Evolutionary conservation across 2,113 vertebrate species (phyloP), one percentile per base, ranked within the genome.

Genomic region (Donacobius atricapilla): DNA sequence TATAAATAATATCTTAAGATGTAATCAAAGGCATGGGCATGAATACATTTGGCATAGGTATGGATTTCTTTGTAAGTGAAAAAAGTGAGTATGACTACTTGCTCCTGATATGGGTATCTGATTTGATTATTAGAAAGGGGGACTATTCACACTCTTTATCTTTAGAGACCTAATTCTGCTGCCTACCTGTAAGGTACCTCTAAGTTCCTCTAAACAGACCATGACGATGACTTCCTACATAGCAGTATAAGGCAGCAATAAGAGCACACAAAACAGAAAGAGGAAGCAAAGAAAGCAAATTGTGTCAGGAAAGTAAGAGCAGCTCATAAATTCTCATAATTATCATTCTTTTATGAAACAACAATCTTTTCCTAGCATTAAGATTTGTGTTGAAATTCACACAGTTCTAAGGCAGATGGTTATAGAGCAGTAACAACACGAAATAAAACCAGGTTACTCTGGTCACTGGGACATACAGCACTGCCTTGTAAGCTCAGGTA

Each of bases 371-470:
- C 50, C 37, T 40, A 84, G 47, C 50, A 71, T 56, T 69, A 79
- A 70, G 27, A 45, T 65, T 77, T 69, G 40, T 42, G 4, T 72
- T 71, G 44, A 71, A 50, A 71, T 64, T 19, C 44, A 57, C 25
- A 23, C n/a, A 40, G 35, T 83, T 75, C 39, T 58, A 58, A 48
- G 44, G 35, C 30, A 50, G 16, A 60, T 84, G 68, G 39, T 47
- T 58, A 68, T 2, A 70, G 31, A 44, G 33, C 0, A 0, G 14
- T 18, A 87, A 53, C 6, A 70, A 28, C 22, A 31, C 1, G 0
- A 28, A 57, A 69, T 37, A 50, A 45, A 64, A 70, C 19, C 42
- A 73, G 45, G 61, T 85, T 71, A 18, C 15, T 53, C 19, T 31
- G 40, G 21, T 65, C 48, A 28, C 40, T 54, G 53, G 30, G 56